Evolutionary conservation across 2,113 vertebrate species (phyloP).

Genomic region (Boulengeromyrus knoepffleri): DNA sequence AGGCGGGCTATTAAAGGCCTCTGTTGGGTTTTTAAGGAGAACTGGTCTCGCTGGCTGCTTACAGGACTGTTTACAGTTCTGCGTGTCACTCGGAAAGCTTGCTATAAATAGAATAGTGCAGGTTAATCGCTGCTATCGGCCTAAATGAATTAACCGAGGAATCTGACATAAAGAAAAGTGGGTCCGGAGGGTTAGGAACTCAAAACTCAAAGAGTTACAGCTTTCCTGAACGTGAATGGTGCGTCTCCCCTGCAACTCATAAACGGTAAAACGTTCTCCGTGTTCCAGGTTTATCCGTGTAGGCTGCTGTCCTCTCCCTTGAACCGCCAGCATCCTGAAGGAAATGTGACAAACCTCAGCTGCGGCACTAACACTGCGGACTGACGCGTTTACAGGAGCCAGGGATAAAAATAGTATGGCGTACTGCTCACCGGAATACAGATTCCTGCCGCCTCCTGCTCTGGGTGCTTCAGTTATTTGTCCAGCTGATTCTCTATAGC

Average conservation of each 20-base stretch:
- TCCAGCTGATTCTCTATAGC: not conserved
- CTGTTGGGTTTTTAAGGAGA: conserved; percentile 56
- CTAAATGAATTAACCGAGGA: conserved; percentile 27
- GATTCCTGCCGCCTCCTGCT: not conserved
- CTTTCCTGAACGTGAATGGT: not conserved
- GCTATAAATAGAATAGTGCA: conserved; percentile 60
- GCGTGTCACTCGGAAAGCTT: conserved; percentile 63
- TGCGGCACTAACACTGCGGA: not conserved
- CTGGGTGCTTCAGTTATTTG: not conserved
- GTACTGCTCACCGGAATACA: not conserved
- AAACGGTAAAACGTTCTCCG: not conserved
- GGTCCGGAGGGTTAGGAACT: conserved; percentile 22
- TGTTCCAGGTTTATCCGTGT: not conserved
- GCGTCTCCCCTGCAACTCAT: not conserved
- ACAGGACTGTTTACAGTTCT: conserved; percentile 68
- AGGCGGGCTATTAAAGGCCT: conserved; percentile 63
- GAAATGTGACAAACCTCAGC: not conserved
- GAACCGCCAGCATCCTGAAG: not conserved
- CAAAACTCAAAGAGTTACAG: not conserved
- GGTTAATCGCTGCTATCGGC: conserved; percentile 50
- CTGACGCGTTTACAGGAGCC: not conserved
- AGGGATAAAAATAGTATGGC: not conserved
- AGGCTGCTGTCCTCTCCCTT: not conserved
- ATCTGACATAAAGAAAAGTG: conserved; percentile 24
- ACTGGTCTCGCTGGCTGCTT: conserved; percentile 60